phyloP scores from a whole-genome alignment of 1,140 invertebrate genomes.

The Tetramorium alpestre region DNA sequence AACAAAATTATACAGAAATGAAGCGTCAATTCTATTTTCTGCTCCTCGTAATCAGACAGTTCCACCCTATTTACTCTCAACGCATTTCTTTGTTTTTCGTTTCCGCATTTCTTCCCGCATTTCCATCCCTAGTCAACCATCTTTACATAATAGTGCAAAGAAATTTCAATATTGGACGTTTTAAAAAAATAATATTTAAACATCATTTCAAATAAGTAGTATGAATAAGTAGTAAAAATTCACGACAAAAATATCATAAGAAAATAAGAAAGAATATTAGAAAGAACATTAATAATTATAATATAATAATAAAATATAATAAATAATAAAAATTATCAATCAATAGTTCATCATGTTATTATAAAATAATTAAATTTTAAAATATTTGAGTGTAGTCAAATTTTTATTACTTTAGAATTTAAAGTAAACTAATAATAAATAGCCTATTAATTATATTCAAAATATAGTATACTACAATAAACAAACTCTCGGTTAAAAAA shows the following conservation, averaged over 20 bases:
- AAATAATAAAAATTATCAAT: not conserved
- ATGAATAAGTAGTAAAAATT: not conserved
- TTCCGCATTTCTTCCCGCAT: constrained; percentile 4
- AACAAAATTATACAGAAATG: constrained; percentile 68
- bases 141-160: not conserved
- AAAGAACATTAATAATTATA: not conserved
- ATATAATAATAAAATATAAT: not conserved
- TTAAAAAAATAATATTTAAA: not conserved
- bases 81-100: constrained; percentile 55
- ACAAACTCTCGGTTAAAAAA: not conserved
- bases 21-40: constrained; percentile 73
- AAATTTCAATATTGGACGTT: not conserved
- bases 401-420: not conserved
- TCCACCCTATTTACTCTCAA: constrained; percentile 67
- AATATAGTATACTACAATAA: not conserved
- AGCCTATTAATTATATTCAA: not conserved
- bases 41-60: constrained; percentile 68
- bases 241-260: no score
- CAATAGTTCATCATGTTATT: not conserved
- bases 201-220: not conserved
- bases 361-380: not conserved
- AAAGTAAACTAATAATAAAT: not conserved
- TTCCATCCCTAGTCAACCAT: not conserved
- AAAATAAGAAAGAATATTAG: no score
- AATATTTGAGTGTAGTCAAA: not conserved